Evolutionary conservation across 2,797 vertebrate genomes (phyloP).

Genomic region (Astyanax mexicanus): DNA sequence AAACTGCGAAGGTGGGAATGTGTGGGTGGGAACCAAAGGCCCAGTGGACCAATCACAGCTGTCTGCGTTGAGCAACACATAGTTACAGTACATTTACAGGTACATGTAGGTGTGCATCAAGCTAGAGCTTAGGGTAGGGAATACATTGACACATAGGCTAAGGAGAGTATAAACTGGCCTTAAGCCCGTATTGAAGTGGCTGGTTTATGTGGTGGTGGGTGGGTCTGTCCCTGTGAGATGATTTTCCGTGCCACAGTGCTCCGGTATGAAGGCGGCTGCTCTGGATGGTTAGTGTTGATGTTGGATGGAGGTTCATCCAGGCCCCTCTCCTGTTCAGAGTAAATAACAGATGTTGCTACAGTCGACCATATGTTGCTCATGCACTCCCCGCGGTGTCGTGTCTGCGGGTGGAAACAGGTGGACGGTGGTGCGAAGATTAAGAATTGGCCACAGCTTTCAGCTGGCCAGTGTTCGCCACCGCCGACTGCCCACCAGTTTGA

Average conservation of each 20-base stretch:
- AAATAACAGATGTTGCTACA: conserved; percentile 61
- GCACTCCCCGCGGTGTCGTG: conserved; percentile 29
- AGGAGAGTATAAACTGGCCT: too few relatives aligned
- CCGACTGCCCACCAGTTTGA: conserved; percentile 13
- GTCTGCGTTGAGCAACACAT: too few relatives aligned
- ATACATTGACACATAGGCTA: too few relatives aligned
- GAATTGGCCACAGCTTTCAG: background rate
- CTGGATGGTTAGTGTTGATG: conserved; percentile 44
- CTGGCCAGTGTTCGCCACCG: background rate
- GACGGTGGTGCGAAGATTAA: conserved; percentile 43
- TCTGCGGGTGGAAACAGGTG: conserved; percentile 51
- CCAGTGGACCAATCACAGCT: too few relatives aligned
- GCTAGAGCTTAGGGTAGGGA: too few relatives aligned
- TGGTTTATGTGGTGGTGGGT: too few relatives aligned
- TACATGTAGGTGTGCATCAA: too few relatives aligned
- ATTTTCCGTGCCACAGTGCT: background rate
- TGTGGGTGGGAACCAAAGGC: too few relatives aligned
- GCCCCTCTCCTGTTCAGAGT: conserved; percentile 24
- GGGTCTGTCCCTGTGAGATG: background rate
- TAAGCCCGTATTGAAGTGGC: too few relatives aligned
- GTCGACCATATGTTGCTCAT: conserved; percentile 54
- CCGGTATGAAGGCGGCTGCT: conserved; percentile 17
- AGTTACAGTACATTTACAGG: too few relatives aligned
- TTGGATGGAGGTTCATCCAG: conserved; percentile 37
- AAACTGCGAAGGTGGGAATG: too few relatives aligned